Evolutionary conservation across 2,113 vertebrate genomes (phyloP).

Genomic region (Propithecus coquereli): DNA sequence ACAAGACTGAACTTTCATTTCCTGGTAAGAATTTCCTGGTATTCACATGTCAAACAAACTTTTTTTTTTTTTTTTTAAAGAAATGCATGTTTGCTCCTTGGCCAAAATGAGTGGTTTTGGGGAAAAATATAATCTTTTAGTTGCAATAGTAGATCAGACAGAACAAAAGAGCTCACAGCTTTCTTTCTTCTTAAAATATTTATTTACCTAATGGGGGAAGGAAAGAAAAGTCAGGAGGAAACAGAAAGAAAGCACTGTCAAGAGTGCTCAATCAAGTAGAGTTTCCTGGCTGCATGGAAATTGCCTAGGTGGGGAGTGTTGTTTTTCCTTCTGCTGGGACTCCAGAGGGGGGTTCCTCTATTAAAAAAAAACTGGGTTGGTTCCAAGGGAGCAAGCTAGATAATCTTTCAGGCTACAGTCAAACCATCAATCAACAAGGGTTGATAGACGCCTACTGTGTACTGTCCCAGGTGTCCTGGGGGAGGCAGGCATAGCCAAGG

Average conservation of each 20-base stretch:
- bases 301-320: not conserved
- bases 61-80: not conserved
- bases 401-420: not conserved
- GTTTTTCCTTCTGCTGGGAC: not conserved
- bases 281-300: not conserved
- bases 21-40: slow-evolving; percentile 67
- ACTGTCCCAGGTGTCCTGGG: not conserved
- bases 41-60: slow-evolving; percentile 57
- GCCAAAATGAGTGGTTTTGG: not conserved
- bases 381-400: not conserved
- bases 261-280: not conserved
- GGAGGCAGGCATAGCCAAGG: not conserved
- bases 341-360: not conserved
- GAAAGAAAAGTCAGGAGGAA: slow-evolving; percentile 36
- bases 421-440: not conserved
- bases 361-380: not conserved
- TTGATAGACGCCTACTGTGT: not conserved
- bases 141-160: slow-evolving; percentile 30
- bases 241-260: slow-evolving; percentile 13
- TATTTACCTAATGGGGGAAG: slow-evolving; percentile 30
- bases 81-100: slow-evolving; percentile 44
- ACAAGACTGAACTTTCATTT: slow-evolving; percentile 54
- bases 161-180: slow-evolving; percentile 37
- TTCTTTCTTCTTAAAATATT: slow-evolving; percentile 50
- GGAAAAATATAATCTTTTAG: not conserved